Percentiles rank a stretch among this genome's conserved stretches.
Evolutionary conservation across 2,888 invertebrate genomes (phyloP).

Genomic region (Leptopilina myrica): DNA sequence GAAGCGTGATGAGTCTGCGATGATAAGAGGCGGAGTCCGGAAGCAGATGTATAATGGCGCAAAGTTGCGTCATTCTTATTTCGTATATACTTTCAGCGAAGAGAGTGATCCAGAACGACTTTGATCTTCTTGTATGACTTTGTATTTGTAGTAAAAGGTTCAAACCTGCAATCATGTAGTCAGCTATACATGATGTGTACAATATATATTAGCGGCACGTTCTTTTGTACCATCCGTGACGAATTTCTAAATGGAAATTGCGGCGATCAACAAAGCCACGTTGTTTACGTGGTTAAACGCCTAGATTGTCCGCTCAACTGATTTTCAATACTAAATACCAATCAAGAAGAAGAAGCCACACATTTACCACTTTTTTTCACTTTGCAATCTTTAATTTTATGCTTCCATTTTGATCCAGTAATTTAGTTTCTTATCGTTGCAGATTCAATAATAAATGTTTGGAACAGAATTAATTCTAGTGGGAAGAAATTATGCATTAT

Average conservation of each 20-base stretch:
- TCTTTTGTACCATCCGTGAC: conserved; percentile 67
- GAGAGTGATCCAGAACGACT: conserved; percentile 25
- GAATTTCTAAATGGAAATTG: conserved; percentile 74
- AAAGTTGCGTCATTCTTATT: background rate
- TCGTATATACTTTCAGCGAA: conserved; percentile 1
- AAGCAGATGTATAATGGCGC: conserved; percentile 7
- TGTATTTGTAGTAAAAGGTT: conserved; percentile 42
- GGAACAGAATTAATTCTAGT: no score
- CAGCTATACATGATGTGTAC: conserved; percentile 10
- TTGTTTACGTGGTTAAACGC: conserved; percentile 74
- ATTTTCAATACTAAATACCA: conserved; percentile 43
- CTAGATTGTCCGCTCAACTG: conserved; percentile 54
- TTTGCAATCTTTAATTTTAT: conserved; percentile 24
- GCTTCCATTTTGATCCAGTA: conserved; percentile 5
- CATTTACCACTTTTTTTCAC: background rate
- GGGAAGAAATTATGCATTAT: no score
- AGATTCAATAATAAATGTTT: no score
- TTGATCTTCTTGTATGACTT: conserved; percentile 48
- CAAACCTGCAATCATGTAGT: conserved; percentile 44
- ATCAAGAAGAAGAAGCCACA: background rate
- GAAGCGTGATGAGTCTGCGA: conserved; percentile 43
- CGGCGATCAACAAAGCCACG: conserved; percentile 69
- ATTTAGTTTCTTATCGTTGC: background rate
- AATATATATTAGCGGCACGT: conserved; percentile 49
- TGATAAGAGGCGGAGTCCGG: conserved; percentile 42